Base-by-base conservation (phyloP, 1,140 invertebrate species). In the Cyclina sinensis region DNA sequence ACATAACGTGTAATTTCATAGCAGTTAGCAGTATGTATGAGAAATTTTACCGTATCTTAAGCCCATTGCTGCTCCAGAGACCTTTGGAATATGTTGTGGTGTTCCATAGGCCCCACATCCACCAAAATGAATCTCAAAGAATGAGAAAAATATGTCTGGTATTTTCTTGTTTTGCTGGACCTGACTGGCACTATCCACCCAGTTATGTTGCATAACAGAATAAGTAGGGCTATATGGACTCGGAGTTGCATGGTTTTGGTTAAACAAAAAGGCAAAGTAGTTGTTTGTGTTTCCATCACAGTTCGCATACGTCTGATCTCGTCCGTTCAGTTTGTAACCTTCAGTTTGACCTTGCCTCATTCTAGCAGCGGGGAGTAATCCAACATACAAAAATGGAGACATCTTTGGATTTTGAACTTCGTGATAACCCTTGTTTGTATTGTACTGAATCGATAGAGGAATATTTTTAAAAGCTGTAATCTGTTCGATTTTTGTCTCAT, bases 241-340 rank as follows among this genome's bases (percentile, higher is more conserved):
- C 0, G 57, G 59, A 2, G 86, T 43, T 7, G 30, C 46, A 54
- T 70, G 21, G 12, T 88, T 65, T 0, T 24, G 37, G 57, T 88
- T 88, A 27, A 73, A 62, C 11, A 81, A n/a, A 39, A 88, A 88
- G 12, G 62, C 86, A 43, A 88, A 81, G 43, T 88, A 88, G 35
- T 54, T 88, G 46, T 88, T 88, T 11, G 86, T 0, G n/a, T 73
- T 88, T 24, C 86, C 86, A 16, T 88, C 86, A 73, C 86, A 88
- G 48, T 88, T 88, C 14, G 39, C 21, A 30, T 80, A 88, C 12
- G 62, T 70, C 16, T 54, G 35, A 81, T 88, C 86, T 0, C 30
- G 14, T 30, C 86, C 86, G 18, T 88, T 65, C 21, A 73, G 18
- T 27, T 73, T 65, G 32, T 88, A 88, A 2, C 86, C 86, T 57